Evolutionary conservation across 2,113 vertebrate species (phyloP), one percentile per base, ranked within the genome.

Genomic region (Spea multiplicata): DNA sequence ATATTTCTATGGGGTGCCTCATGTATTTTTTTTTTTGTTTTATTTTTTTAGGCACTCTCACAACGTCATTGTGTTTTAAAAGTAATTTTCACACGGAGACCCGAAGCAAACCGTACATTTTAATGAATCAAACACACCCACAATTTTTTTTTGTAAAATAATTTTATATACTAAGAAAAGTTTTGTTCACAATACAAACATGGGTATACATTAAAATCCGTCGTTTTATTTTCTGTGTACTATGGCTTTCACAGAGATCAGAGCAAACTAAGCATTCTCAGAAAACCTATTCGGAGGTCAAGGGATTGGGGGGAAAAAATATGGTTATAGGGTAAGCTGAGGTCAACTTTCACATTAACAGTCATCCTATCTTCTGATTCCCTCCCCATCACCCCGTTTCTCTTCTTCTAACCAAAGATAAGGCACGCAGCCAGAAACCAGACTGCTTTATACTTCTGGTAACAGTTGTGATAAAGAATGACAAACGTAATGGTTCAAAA

Each of bases 181-280:
- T 80, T 80, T 80, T 80, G 78, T 80, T 80, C 78, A 80, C 71
- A 80, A 80, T 80, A 80, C 77, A 79, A 79, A 79, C 78, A 80
- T 80, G 52, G 64, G 78, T 59, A 74, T 80, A 80, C 71, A 74
- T 68, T 80, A 45, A 67, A 66, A 44, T 79, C 62, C 69, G 61
- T 44, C 49, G 16, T 62, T 66, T 73, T 64, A 47, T 74, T 80
- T 73, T 64, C 77, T 80, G 78, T 80, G 70, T 80, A 80, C 71
- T 73, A 80, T 68, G 64, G 71, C 57, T 71, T 80, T 68, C 70
- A 49, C 52, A 45, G 53, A 80, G 57, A 68, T 67, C 13, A 50
- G 64, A 57, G 52, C 17, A 74, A 73, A 57, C 47, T n/a, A 78
- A 30, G 44, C 30, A 66, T 68, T 68, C 45, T 57, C 17, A 47